A percentile compares a stretch with the other conserved stretches of the same genome.
These are phyloP conservation scores for Hymenochirus boettgeri DNA, from an alignment of 2,113 vertebrate genomes.

Conservation along the genomic window DNA sequence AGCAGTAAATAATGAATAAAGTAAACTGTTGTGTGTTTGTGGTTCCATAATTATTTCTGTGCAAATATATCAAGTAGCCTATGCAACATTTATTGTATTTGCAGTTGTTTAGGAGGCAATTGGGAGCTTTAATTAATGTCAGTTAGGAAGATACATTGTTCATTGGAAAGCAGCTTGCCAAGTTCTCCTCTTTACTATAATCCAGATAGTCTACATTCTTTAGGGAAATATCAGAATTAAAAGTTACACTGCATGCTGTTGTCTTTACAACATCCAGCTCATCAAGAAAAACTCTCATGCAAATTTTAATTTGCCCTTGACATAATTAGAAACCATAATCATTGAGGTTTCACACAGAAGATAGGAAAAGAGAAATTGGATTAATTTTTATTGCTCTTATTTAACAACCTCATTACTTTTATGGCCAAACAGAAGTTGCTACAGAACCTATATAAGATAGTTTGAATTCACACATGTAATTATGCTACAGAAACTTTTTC, in stretches of 20 bases:
- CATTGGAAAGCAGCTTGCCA: conserved; percentile 76
- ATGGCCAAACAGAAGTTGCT: conserved; percentile 81
- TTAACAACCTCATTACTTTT: conserved; percentile 98
- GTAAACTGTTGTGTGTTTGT: conserved; percentile 8
- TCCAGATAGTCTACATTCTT: conserved; percentile 78
- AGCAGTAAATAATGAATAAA: background rate
- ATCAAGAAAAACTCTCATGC: conserved; percentile 92
- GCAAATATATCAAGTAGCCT: conserved; percentile 61
- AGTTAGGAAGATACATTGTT: conserved; percentile 83
- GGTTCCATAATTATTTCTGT: conserved; percentile 58
- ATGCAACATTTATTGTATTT: conserved; percentile 85
- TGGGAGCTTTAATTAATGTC: conserved; percentile 88
- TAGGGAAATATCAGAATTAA: conserved; percentile 82
- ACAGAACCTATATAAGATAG: conserved; percentile 79
- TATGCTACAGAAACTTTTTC: conserved; percentile 54
- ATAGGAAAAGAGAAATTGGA: conserved; percentile 83
- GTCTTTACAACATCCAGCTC: conserved; percentile 80
- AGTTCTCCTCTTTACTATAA: conserved; percentile 81
- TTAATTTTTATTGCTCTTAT: conserved; percentile 93
- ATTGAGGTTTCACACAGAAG: conserved; percentile 90
- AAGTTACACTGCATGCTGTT: conserved; percentile 85
- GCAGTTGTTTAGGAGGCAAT: conserved; percentile 80
- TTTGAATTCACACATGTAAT: conserved; percentile 58
- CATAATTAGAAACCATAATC: conserved; percentile 99
- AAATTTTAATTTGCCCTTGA: conserved; percentile 99